Conservation (phyloP, 1,140 invertebrate genomes). For the Drosophila bifasciata region DNA sequence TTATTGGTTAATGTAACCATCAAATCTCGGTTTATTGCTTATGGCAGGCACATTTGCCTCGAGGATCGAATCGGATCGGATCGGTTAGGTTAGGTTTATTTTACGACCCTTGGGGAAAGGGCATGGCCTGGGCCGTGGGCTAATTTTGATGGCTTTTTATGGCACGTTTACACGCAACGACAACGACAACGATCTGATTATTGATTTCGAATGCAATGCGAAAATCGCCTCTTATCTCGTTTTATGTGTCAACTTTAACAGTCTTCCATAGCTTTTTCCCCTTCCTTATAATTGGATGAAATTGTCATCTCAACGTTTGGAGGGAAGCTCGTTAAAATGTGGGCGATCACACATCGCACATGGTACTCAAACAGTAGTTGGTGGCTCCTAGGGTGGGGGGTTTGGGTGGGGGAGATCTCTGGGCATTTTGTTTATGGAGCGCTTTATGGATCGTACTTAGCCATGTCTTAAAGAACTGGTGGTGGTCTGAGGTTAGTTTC, state of each 20-base stretch:
- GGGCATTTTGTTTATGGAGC: slow-evolving; percentile 27
- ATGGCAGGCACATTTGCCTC: slow-evolving; percentile 39
- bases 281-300: slow-evolving; percentile 20
- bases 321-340: slow-evolving; percentile 5
- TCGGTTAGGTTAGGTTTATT: slow-evolving; percentile 37
- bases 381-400: not conserved
- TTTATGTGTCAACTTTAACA: slow-evolving; percentile 53
- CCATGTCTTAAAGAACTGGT: not conserved
- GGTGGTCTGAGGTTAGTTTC: not conserved
- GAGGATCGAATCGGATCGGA: slow-evolving; percentile 29
- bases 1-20: slow-evolving; percentile 44
- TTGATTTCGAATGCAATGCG: slow-evolving; percentile 44
- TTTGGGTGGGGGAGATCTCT: not conserved
- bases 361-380: slow-evolving; percentile 35
- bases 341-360: not conserved
- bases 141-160: slow-evolving; percentile 44
- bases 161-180: slow-evolving; percentile 47
- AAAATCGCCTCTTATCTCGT: slow-evolving; percentile 42
- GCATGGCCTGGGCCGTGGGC: slow-evolving; percentile 9
- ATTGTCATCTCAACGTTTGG: slow-evolving; percentile 15
- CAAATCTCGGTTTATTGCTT: slow-evolving; percentile 50
- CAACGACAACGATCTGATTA: slow-evolving; percentile 52
- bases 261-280: slow-evolving; percentile 3
- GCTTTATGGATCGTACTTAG: slow-evolving; percentile 21
- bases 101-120: slow-evolving; percentile 24